phyloP scores from a whole-genome alignment of 37 sponge, comb jelly and placozoan genomes.

The Spongia lamella region DNA sequence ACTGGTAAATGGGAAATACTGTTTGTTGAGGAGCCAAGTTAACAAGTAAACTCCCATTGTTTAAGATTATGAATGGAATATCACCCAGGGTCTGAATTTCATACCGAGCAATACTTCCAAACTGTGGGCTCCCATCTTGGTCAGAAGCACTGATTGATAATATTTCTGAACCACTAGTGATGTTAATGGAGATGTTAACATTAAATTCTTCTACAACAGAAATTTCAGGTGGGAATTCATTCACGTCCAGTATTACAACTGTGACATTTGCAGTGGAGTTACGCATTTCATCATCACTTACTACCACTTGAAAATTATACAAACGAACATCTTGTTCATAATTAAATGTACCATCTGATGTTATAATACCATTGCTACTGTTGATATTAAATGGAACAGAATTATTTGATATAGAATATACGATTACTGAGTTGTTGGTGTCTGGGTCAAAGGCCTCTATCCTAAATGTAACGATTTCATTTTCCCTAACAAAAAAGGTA shows the following conservation, averaged over 20 bases:
- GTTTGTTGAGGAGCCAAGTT: too few species aligned
- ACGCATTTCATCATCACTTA: slow-evolving; percentile 19
- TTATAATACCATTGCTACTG: not conserved
- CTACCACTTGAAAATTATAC: slow-evolving; percentile 21
- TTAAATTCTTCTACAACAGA: not conserved
- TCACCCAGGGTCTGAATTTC: not conserved
- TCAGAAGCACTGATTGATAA: slow-evolving; percentile 25
- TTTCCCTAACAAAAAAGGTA: slow-evolving; percentile 18
- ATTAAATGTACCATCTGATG: slow-evolving; percentile 13
- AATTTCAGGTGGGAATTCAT: slow-evolving; percentile 45
- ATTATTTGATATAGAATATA: too few species aligned
- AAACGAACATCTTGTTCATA: slow-evolving; percentile 25
- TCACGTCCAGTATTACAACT: slow-evolving; percentile 22
- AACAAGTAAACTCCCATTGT: too few species aligned
- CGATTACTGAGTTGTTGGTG: not conserved
- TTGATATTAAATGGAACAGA: too few species aligned
- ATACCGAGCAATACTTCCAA: slow-evolving; percentile 6
- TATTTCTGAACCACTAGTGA: slow-evolving; percentile 3
- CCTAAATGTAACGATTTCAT: slow-evolving; percentile 5
- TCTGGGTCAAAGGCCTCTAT: slow-evolving; percentile 41
- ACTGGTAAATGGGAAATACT: not conserved
- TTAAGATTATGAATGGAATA: too few species aligned
- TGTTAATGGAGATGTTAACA: slow-evolving; percentile 20
- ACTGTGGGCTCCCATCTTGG: slow-evolving; percentile 21
- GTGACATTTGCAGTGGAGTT: not conserved